These are phyloP conservation scores for Amphiduros pacificus DNA, from an alignment of 2,888 invertebrate species.

Conservation along the genomic window DNA sequence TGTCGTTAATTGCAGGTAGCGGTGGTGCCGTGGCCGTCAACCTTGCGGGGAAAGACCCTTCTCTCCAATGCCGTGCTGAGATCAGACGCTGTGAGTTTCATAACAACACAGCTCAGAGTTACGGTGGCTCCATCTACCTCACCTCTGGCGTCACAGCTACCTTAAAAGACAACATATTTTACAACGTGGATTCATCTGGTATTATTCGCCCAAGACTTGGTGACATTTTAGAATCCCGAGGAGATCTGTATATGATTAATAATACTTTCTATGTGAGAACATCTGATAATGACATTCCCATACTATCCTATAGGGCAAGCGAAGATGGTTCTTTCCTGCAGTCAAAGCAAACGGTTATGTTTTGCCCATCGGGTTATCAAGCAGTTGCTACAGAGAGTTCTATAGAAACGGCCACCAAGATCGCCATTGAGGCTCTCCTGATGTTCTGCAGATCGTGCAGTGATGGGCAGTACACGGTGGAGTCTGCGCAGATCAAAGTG, in stretches of 20 bases:
- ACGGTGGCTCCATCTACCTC: slow-evolving; percentile 6
- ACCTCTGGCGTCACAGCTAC: background rate
- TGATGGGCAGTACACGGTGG: slow-evolving; percentile 1
- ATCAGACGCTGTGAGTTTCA: slow-evolving; percentile 1
- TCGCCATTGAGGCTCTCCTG: background rate
- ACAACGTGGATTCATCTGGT: background rate
- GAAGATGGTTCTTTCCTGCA: slow-evolving; percentile 5
- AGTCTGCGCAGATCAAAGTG: background rate
- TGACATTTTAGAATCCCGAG: slow-evolving; percentile 4
- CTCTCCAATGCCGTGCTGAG: background rate
- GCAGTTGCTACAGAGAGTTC: background rate
- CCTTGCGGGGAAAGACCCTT: background rate
- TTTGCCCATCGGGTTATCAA: slow-evolving; percentile 3
- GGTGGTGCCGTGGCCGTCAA: slow-evolving; percentile 8
- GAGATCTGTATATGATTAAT: slow-evolving; percentile 5
- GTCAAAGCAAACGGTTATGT: background rate
- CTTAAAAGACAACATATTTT: background rate
- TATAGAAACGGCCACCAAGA: background rate
- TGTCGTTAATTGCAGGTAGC: slow-evolving; percentile 11
- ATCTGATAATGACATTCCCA: background rate
- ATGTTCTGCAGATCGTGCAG: slow-evolving; percentile 5
- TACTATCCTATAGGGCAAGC: slow-evolving; percentile 2
- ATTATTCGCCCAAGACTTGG: background rate
- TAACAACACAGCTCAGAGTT: slow-evolving; percentile 9
- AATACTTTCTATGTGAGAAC: background rate